Evolutionary conservation across 92 coral and sea anemone species (phyloP).

Genomic region (Scolanthus callimorphus): DNA sequence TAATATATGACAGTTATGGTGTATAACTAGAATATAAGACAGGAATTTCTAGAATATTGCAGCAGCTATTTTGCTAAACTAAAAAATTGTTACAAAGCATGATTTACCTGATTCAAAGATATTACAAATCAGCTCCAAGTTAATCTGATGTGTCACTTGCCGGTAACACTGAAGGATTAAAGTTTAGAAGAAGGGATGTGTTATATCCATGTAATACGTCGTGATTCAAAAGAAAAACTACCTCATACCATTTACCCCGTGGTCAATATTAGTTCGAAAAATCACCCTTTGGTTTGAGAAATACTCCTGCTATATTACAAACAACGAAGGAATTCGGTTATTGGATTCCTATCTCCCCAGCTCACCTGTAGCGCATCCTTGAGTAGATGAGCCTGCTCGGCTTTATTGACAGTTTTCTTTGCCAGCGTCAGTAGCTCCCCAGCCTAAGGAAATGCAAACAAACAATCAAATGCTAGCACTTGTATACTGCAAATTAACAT

Average conservation of each 20-base stretch:
- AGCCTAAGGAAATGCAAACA: slow-evolving; percentile 58
- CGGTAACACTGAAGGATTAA: slow-evolving; percentile 72
- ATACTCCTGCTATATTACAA: too few species aligned
- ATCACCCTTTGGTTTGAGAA: neutral
- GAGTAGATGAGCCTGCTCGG: slow-evolving; percentile 74
- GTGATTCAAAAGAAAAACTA: neutral
- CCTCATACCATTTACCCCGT: neutral
- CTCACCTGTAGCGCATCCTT: slow-evolving; percentile 86
- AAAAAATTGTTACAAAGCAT: too few species aligned
- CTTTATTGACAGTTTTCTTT: slow-evolving; percentile 76
- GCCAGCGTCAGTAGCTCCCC: slow-evolving; percentile 89
- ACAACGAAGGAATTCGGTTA: too few species aligned
- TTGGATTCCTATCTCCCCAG: neutral
- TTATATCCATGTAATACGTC: neutral
- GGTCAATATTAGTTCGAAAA: neutral
- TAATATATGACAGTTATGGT: too few species aligned
- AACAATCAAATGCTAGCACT: too few species aligned
- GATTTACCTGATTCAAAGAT: slow-evolving; percentile 92
- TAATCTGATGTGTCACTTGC: slow-evolving; percentile 91
- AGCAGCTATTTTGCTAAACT: too few species aligned
- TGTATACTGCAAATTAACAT: too few species aligned
- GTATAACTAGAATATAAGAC: too few species aligned
- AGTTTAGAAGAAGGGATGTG: neutral
- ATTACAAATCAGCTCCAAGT: slow-evolving; percentile 73
- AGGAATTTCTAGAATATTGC: too few species aligned